A percentile compares a stretch with the other conserved stretches of the same genome.
phyloP scores from a whole-genome alignment of 1,140 invertebrate genomes.

The Dreissena polymorpha region DNA sequence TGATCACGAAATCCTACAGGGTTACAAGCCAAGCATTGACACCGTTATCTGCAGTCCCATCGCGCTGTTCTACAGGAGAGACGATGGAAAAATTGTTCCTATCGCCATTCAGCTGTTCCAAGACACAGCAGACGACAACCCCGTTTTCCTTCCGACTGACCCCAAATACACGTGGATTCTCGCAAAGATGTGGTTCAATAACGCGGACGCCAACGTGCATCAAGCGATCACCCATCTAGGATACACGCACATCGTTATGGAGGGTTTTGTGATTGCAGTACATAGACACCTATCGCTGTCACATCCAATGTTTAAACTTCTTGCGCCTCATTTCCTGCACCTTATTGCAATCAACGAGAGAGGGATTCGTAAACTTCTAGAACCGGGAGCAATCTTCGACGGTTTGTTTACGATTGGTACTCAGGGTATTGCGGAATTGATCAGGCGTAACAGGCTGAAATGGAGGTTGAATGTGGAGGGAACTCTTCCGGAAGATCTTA shows the following conservation, averaged over 20 bases:
- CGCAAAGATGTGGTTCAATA: constrained; percentile 81
- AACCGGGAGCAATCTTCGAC: background rate
- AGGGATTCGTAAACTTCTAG: background rate
- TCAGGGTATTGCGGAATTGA: background rate
- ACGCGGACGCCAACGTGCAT: constrained; percentile 79
- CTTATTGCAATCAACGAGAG: constrained; percentile 78
- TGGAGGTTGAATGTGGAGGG: constrained; percentile 2
- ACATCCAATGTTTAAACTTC: constrained; percentile 81
- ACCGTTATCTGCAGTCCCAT: constrained; percentile 67
- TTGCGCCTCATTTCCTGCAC: constrained; percentile 81
- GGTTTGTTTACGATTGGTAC: background rate
- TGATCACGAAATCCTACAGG: constrained; percentile 57
- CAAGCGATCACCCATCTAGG: constrained; percentile 78
- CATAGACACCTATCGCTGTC: constrained; percentile 79
- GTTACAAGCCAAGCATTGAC: background rate
- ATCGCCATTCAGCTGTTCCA: constrained; percentile 79
- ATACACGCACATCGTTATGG: constrained; percentile 80
- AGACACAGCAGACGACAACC: constrained; percentile 69
- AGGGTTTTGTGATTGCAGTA: constrained; percentile 76
- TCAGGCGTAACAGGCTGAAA: background rate
- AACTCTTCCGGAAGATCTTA: constrained; percentile 4
- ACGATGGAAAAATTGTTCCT: constrained; percentile 67
- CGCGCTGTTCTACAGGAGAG: constrained; percentile 75
- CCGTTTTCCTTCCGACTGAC: constrained; percentile 79
- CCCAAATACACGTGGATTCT: constrained; percentile 79